Evolutionary conservation across 35 echinoderm and acorn worm genomes (phyloP).

Genomic region (Acanthaster planci): DNA sequence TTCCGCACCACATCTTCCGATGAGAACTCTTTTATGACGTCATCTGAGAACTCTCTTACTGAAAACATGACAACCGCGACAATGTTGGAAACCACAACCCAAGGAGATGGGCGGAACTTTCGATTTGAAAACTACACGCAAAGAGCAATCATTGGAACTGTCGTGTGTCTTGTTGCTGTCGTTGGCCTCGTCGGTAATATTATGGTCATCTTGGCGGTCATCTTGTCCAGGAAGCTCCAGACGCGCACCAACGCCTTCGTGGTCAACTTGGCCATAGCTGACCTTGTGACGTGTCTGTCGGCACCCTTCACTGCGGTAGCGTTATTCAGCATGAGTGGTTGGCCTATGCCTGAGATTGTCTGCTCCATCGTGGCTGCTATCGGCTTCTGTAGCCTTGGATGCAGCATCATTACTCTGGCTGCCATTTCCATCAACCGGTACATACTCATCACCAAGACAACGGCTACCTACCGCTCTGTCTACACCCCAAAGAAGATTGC

Average conservation of each 20-base stretch:
- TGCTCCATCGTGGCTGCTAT: conserved; percentile 23
- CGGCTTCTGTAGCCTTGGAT: conserved; percentile 1
- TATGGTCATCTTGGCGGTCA: conserved; percentile 51
- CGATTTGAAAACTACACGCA: background rate
- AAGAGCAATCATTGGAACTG: background rate
- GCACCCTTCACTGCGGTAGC: conserved; percentile 35
- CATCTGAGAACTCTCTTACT: no score
- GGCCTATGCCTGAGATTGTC: conserved; percentile 28
- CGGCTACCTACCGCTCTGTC: conserved; percentile 22
- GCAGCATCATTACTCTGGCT: conserved; percentile 43
- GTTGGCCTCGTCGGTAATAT: conserved; percentile 40
- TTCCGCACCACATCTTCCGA: no score
- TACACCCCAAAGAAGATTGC: conserved; percentile 15
- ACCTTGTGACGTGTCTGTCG: conserved; percentile 27
- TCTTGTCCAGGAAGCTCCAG: conserved; percentile 59
- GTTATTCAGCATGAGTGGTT: conserved; percentile 29
- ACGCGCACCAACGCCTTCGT: conserved; percentile 68
- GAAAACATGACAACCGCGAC: no score
- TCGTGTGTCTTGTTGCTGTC: background rate
- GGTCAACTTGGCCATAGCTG: conserved; percentile 61
- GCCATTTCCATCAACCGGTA: conserved; percentile 56
- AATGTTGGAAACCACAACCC: background rate
- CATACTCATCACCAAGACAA: conserved; percentile 50
- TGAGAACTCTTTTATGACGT: no score
- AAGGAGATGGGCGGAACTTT: background rate